Evolutionary conservation across 2,797 vertebrate genomes (phyloP).

Genomic region (Capromys pilorides): DNA sequence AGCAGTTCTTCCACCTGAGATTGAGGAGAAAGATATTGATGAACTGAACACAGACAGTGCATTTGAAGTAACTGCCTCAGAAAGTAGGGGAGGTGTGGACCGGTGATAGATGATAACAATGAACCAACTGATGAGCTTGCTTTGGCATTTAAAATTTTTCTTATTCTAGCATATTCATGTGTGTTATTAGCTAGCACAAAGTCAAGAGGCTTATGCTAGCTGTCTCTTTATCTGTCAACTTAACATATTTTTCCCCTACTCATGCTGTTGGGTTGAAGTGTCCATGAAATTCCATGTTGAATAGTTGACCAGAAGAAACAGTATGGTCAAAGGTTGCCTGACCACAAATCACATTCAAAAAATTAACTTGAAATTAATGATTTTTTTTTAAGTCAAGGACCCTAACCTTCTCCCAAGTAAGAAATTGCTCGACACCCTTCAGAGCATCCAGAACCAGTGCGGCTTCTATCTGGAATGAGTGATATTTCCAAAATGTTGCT

Average conservation of each 20-base stretch:
- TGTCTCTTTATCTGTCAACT: neutral
- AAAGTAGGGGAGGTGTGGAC: neutral
- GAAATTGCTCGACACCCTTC: fast-evolving
- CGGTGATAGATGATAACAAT: neutral
- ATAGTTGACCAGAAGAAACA: neutral
- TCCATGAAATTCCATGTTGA: neutral
- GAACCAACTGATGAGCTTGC: neutral
- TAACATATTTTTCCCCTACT: neutral
- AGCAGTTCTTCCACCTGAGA: neutral
- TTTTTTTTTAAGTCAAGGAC: neutral
- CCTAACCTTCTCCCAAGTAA: fast-evolving
- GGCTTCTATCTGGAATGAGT: fast-evolving
- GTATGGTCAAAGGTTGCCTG: neutral
- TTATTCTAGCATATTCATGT: neutral
- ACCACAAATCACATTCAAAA: neutral
- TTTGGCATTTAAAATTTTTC: neutral
- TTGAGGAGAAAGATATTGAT: neutral
- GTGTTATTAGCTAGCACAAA: neutral
- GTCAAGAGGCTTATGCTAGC: neutral
- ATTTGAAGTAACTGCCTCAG: neutral
- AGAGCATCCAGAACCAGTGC: fast-evolving
- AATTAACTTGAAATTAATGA: neutral
- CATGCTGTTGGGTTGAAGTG: neutral
- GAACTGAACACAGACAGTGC: neutral
- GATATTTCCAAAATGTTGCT: neutral